phyloP scores from a whole-genome alignment of 92 coral and sea anemone genomes.

The Bergia sp. region DNA sequence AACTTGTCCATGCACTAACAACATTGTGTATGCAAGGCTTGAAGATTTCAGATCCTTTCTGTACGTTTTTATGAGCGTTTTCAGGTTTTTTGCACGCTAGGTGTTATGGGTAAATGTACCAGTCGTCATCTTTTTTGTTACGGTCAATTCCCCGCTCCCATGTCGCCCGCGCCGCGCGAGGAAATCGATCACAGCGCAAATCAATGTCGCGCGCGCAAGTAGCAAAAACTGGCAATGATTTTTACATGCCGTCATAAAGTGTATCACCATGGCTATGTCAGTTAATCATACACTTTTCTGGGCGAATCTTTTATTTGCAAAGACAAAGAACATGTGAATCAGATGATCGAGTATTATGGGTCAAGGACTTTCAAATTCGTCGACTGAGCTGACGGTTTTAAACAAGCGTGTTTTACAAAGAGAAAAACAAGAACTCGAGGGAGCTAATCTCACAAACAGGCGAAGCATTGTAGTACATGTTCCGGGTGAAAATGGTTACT shows the following conservation, averaged over 20 bases:
- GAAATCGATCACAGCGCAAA: not conserved
- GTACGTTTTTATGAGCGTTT: too few relatives aligned
- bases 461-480: slow-evolving; percentile 24
- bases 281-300: not conserved
- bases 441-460: not conserved
- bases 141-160: too few relatives aligned
- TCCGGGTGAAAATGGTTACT: slow-evolving; percentile 41
- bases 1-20: too few relatives aligned
- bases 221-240: not conserved
- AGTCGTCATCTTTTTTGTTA: too few relatives aligned
- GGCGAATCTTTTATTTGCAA: not conserved
- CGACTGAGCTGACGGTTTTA: slow-evolving; percentile 28
- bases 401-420: slow-evolving; percentile 4
- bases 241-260: slow-evolving; percentile 9
- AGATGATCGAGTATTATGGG: slow-evolving; percentile 15
- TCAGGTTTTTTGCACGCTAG: too few relatives aligned
- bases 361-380: slow-evolving; percentile 33
- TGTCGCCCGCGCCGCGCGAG: too few relatives aligned
- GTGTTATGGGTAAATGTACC: too few relatives aligned
- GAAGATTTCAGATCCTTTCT: too few relatives aligned
- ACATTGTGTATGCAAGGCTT: too few relatives aligned
- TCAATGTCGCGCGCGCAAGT: not conserved
- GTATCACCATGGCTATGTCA: slow-evolving; percentile 8
- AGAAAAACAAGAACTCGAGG: not conserved
- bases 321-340: not conserved